Percentiles rank a stretch among this genome's conserved stretches.
phyloP scores from a whole-genome alignment of 2,888 invertebrate genomes.

The Aethes cnicana region DNA sequence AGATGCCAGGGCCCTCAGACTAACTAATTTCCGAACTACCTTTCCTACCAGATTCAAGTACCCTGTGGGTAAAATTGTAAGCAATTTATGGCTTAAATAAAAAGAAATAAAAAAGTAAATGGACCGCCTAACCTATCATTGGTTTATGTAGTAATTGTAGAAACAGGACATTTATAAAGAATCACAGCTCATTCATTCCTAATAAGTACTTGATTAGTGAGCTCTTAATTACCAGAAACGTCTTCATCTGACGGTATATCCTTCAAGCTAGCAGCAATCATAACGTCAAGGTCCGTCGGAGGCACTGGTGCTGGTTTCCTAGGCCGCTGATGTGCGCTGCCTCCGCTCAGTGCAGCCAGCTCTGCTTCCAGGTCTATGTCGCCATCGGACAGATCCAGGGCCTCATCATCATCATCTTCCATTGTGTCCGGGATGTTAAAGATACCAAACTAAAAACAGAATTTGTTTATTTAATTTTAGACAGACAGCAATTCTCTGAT shows the following conservation, averaged over 20 bases:
- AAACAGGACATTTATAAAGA: no score
- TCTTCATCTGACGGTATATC: conserved; percentile 91
- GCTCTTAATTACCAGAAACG: conserved; percentile 76
- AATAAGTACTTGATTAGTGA: no score
- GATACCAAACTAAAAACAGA: conserved; percentile 85
- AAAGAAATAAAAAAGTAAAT: no score
- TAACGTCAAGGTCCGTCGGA: conserved; percentile 84
- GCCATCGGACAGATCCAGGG: conserved; percentile 78
- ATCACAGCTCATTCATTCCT: no score
- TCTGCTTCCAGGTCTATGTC: conserved; percentile 95
- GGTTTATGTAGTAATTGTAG: no score
- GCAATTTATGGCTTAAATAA: no score
- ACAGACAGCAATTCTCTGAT: no score
- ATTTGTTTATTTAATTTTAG: not conserved
- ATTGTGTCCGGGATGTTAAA: conserved; percentile 86
- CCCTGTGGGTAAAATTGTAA: no score
- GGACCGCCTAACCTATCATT: no score
- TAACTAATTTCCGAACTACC: no score
- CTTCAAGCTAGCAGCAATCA: conserved; percentile 90
- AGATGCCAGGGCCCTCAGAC: no score
- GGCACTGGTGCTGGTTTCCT: conserved; percentile 71
- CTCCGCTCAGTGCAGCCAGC: conserved; percentile 85
- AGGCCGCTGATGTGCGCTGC: conserved; percentile 53
- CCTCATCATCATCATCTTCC: conserved; percentile 80
- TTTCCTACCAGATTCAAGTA: no score